phyloP scores from a whole-genome alignment of 2,888 invertebrate species.

The Lycia hirtaria region DNA sequence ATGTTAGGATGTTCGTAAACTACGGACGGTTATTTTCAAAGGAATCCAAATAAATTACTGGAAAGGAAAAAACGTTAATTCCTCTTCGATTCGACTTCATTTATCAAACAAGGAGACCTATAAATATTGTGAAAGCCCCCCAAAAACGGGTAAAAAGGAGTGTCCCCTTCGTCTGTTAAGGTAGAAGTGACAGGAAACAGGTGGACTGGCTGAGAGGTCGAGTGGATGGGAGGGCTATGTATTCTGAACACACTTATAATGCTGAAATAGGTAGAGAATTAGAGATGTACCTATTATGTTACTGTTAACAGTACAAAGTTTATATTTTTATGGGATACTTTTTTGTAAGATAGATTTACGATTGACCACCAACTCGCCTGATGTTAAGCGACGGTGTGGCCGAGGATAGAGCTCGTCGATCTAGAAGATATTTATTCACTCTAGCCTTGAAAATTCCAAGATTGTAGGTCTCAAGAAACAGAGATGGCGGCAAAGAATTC shows the following conservation, averaged over 20 bases:
- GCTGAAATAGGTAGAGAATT: too few relatives aligned
- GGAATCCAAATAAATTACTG: constrained; percentile 23
- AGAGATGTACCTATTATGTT: constrained; percentile 9
- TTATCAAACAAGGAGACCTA: constrained; percentile 16
- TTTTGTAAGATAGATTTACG: too few relatives aligned
- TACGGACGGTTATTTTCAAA: constrained; percentile 22
- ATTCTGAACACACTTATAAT: constrained; percentile 45
- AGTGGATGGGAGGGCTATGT: too few relatives aligned
- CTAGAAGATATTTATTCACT: too few relatives aligned
- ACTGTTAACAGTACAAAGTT: constrained; percentile 24
- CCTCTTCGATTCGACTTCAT: constrained; percentile 18
- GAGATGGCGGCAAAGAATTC: too few relatives aligned
- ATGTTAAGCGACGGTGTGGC: too few relatives aligned
- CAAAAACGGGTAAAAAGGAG: constrained; percentile 23
- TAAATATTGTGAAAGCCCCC: constrained; percentile 9
- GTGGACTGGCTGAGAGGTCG: constrained; percentile 59
- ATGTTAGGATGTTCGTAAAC: not conserved
- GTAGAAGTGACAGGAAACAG: constrained; percentile 59
- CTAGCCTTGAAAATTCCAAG: too few relatives aligned
- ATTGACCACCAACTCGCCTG: too few relatives aligned
- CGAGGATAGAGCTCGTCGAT: too few relatives aligned
- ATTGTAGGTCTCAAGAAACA: too few relatives aligned
- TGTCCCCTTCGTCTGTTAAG: constrained; percentile 24
- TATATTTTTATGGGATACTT: constrained; percentile 1
- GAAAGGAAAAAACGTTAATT: constrained; percentile 15